These are phyloP conservation scores for Chauna torquata DNA, from an alignment of 2,113 vertebrate genomes.

Conservation along the genomic window DNA sequence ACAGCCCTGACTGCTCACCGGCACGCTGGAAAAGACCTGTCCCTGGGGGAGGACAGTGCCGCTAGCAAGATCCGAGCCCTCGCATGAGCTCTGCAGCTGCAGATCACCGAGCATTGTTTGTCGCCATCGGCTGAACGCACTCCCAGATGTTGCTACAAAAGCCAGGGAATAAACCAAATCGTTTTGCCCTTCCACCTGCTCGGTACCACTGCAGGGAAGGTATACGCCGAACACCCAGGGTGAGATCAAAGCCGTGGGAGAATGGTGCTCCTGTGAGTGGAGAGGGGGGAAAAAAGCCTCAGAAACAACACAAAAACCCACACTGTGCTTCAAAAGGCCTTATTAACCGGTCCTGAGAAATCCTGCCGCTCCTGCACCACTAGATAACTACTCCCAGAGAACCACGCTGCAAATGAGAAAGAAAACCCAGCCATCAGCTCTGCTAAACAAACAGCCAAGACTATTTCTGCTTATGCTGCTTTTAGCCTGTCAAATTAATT, in stretches of 20 bases:
- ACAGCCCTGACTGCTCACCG: not conserved
- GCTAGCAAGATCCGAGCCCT: rapidly evolving
- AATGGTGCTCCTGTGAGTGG: not conserved
- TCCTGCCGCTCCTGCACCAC: rapidly evolving
- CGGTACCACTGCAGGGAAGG: not conserved
- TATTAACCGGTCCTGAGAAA: not conserved
- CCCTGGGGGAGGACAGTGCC: not conserved
- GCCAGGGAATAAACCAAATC: not conserved
- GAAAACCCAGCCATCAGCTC: not conserved
- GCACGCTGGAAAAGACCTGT: not conserved
- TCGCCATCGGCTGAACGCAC: rapidly evolving
- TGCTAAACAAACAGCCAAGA: slow-evolving; percentile 7
- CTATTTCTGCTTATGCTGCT: slow-evolving; percentile 25
- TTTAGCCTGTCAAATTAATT: slow-evolving; percentile 47
- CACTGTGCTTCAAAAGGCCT: not conserved
- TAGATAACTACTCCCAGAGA: not conserved
- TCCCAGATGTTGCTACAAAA: not conserved
- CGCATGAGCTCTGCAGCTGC: not conserved
- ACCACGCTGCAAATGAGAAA: not conserved
- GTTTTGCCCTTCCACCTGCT: not conserved
- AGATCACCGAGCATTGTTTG: not conserved
- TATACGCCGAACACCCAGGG: rapidly evolving
- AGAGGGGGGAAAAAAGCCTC: not conserved
- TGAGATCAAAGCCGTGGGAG: rapidly evolving
- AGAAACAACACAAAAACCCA: not conserved